phyloP scores from a whole-genome alignment of 2,113 vertebrate species.

The Oreocharis arfaki region DNA sequence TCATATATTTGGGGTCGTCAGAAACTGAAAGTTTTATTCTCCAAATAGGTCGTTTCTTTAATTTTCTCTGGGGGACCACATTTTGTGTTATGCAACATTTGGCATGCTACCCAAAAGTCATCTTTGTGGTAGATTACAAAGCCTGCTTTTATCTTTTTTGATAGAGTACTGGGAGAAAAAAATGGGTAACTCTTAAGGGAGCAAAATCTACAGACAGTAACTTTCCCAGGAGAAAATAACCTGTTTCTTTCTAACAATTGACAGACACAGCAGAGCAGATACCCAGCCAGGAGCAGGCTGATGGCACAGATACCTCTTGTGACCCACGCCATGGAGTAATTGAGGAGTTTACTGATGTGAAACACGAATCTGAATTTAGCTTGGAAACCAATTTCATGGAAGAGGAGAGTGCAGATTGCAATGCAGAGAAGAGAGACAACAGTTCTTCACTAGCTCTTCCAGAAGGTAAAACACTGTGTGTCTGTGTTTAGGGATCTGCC shows the following conservation, averaged over 20 bases:
- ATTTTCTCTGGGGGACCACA: background rate
- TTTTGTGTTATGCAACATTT: background rate
- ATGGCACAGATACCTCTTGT: background rate
- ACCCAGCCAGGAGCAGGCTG: background rate
- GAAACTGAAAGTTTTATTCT: background rate
- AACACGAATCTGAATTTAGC: conserved; percentile 88
- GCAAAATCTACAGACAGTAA: background rate
- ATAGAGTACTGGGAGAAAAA: background rate
- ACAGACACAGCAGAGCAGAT: background rate
- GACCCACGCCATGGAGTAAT: background rate
- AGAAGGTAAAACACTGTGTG: conserved; percentile 54
- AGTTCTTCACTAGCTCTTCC: background rate
- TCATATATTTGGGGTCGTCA: background rate
- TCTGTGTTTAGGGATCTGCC: background rate
- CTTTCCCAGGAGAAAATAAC: background rate
- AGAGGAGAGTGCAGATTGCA: conserved; percentile 50
- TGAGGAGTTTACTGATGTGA: conserved; percentile 84
- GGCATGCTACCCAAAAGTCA: background rate
- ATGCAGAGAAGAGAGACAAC: background rate
- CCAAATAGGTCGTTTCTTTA: background rate
- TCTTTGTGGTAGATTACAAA: background rate
- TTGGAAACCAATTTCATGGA: conserved; percentile 87
- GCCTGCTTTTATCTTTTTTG: background rate
- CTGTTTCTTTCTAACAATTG: background rate
- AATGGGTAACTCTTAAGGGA: background rate